Base-by-base conservation (phyloP, 2,888 invertebrate species). In the Caenorhabditis drosophilae region DNA sequence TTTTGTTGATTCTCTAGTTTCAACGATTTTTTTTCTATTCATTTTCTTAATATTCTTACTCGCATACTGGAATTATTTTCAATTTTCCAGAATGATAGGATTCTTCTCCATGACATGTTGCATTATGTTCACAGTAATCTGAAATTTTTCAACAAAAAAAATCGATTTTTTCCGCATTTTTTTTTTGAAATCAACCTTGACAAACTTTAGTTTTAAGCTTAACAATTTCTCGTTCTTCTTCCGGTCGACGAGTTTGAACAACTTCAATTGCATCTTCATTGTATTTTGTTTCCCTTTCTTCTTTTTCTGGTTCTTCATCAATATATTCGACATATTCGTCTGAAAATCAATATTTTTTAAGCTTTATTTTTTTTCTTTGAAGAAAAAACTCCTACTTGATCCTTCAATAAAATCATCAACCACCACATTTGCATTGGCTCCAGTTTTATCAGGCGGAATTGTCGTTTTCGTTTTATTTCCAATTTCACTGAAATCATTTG, bases 91-190 rank as follows among this genome's bases (percentile, higher is more conserved):
- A n/a, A n/a, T n/a, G n/a, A n/a, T n/a, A n/a, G n/a, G n/a, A n/a
- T n/a, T n/a, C n/a, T n/a, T 66, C 66, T 31, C 55, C 55, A 42
- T 59, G 59, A 40, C 66, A 66, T 20, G 66, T 66, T 18, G 66
- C 66, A 25, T 66, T 66, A 45, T 66, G 59, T 18, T 66, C 51
- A 50, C 66, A 66, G 44, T 59, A 59, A 40, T 55, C 59, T 55
- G 46, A 16, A 49, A 23, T 46, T 23, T 45, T 31, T 41, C 15
- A n/a, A 9, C 38, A 18, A 16, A 16, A 16, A 38, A 16, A 38
- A 9, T 38, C 18, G 38, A 9, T 38, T 6, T 38, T 38, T n/a
- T n/a, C n/a, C n/a, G n/a, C n/a, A n/a, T n/a, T n/a, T n/a, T n/a
- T n/a, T 12, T 31, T 12, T 9, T 31, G 12, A 31, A 31, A 31